Base-by-base conservation (phyloP, 2,888 invertebrate genomes). In the Trichogramma dendrolimi region DNA sequence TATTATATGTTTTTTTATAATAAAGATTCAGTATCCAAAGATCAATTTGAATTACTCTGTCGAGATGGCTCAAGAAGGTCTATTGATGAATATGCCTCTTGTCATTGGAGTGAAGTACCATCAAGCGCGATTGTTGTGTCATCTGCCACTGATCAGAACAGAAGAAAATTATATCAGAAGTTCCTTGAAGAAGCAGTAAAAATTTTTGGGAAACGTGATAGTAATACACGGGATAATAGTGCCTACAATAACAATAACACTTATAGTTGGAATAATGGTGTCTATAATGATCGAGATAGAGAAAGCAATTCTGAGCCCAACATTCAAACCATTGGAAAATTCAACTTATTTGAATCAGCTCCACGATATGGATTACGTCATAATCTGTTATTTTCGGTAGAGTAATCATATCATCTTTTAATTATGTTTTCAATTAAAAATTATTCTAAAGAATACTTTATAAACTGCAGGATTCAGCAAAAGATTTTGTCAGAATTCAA, bases 91-190 rank as follows among this genome's bases (percentile, higher is more conserved):
- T 92, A 87, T 78, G 83, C 84, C 58, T 80, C 80, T 41, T 95
- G 95, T 75, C 88, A 92, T 79, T 95, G 95, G 95, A 95, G 93
- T 5, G 80, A 82, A 53, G 88, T 91, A 8, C 93, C 93, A 0
- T 86, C 92, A 0, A 89, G 93, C 78, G 92, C 93, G 0, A 78
- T 95, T 6, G 91, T 94, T 1, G 89, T 91, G 1, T 89, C 91
- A n/a, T 94, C 94, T 6, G 94, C 91, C 0, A 87, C 87, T 6
- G 78, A 83, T 6, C 76, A 79, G 6, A 82, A 85, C 10, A 81
- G 82, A 50, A 82, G 90, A 52, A 79, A 77, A 61, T 79, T 80
- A 75, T 89, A 85, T 71, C 90, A 91, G 74, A 83, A 82, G 63
- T 85, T 89, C 68, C 76, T 91, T 0, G 81, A 85, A 69, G 85